Base-by-base conservation (phyloP, 2,888 invertebrate genomes). In the Acanthosepion esculentum region DNA sequence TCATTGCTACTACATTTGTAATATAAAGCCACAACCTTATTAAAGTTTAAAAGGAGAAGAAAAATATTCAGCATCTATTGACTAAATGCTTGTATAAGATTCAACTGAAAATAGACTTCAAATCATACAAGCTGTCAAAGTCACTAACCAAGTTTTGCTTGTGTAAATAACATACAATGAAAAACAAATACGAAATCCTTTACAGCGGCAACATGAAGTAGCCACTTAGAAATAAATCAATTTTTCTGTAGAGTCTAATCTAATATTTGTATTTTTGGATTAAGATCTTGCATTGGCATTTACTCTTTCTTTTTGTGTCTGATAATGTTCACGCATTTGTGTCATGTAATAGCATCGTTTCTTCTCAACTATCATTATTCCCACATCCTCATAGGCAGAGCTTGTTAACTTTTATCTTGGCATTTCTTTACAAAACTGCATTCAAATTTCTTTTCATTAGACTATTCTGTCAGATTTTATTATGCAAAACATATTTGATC, bases 61-160 rank as follows among this genome's bases (percentile, higher is more conserved):
- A n/a, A 78, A 12, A 15, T 33, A 23, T 78, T n/a, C n/a, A 78
- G 15, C 23, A n/a, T 78, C n/a, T 7, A 26, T n/a, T 78, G 15
- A 23, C 78, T 78, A 78, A 78, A 78, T n/a, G 78, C 78, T 78
- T 78, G 29, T 78, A 78, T 78, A 78, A 5, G 12, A 78, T 33
- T 78, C n/a, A 78, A n/a, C 78, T 78, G 78, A 78, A 10, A 78
- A 78, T n/a, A 59, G 59, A 59, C 23, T 59, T 59, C 20, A n/a
- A 78, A 78, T n/a, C 78, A 78, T n/a, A 78, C 78, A 78, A 78
- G 78, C 78, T 78, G 78, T 78, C 78, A 78, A 78, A 78, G 12
- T 78, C n/a, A 8, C 78, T 78, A n/a, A n/a, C 78, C 12, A 12
- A 78, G n/a, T 78, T 78, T 33, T 12, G 78, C n/a, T n/a, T n/a